A percentile compares a stretch with the other conserved stretches of the same genome.
phyloP scores from a whole-genome alignment of 2,888 invertebrate genomes.

The Megamerina dolium region DNA sequence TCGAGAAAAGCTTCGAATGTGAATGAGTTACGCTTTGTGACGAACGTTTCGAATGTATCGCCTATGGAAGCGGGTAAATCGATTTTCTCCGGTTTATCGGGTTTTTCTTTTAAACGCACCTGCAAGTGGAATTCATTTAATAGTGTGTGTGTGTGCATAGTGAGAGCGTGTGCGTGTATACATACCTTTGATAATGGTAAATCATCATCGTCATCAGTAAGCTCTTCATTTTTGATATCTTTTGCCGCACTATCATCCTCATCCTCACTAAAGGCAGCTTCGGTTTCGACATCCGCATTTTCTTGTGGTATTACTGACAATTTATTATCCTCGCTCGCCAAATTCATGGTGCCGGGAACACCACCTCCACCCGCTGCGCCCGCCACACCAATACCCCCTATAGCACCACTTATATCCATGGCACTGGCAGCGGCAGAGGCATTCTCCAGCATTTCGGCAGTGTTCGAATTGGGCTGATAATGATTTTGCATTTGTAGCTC shows the following conservation, averaged over 20 bases:
- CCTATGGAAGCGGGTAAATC: constrained; percentile 45
- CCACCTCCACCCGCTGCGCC: constrained; percentile 11
- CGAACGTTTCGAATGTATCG: constrained; percentile 47
- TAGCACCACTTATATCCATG: constrained; percentile 12
- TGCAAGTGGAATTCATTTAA: constrained; percentile 15
- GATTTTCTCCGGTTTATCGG: constrained; percentile 42
- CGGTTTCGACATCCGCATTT: constrained; percentile 41
- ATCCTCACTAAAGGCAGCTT: constrained; percentile 42
- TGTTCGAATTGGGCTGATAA: constrained; percentile 19
- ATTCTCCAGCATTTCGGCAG: constrained; percentile 23
- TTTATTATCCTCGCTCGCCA: constrained; percentile 34
- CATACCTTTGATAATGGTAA: constrained; percentile 72
- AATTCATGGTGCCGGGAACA: constrained; percentile 9
- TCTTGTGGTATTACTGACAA: constrained; percentile 25
- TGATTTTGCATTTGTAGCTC: constrained; percentile 26
- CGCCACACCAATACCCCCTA: constrained; percentile 11
- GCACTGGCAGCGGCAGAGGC: too few species aligned
- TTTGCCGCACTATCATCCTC: constrained; percentile 58
- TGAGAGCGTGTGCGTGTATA: constrained; percentile 21
- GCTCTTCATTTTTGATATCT: constrained; percentile 42
- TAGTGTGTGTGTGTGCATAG: background rate
- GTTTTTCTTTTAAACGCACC: constrained; percentile 50
- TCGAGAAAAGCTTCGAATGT: constrained; percentile 46
- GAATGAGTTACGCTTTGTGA: constrained; percentile 40
- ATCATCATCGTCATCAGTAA: constrained; percentile 57